These are phyloP conservation scores for Ophion obscuratus DNA, from an alignment of 2,888 invertebrate genomes.

Conservation along the genomic window DNA sequence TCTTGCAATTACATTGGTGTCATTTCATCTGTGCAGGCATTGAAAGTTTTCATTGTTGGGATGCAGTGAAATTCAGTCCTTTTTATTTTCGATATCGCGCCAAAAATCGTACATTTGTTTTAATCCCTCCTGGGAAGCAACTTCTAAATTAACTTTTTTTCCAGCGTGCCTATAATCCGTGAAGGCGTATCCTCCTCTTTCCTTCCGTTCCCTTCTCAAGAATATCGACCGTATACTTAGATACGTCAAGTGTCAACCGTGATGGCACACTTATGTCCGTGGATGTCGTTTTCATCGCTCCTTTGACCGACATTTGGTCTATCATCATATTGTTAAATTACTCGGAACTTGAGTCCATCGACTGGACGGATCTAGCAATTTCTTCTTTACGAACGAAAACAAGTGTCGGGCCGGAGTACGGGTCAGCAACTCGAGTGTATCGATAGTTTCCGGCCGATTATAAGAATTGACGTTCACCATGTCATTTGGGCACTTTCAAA, in stretches of 20 bases:
- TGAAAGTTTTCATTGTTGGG: no score
- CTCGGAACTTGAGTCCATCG: slow-evolving; percentile 26
- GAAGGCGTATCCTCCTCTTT: not conserved
- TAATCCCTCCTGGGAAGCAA: not conserved
- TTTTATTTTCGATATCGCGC: not conserved
- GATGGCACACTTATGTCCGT: not conserved
- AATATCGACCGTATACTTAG: not conserved
- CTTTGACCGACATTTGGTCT: slow-evolving; percentile 63
- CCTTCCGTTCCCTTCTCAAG: not conserved
- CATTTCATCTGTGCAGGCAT: no score
- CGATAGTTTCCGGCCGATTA: not conserved
- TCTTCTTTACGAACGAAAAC: slow-evolving; percentile 22
- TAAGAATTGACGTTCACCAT: not conserved
- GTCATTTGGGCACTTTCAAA: not conserved
- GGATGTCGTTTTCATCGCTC: slow-evolving; percentile 59
- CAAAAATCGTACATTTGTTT: not conserved
- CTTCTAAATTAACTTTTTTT: not conserved
- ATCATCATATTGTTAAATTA: slow-evolving; percentile 53
- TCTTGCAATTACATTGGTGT: no score
- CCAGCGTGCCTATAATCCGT: not conserved
- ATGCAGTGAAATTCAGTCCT: not conserved
- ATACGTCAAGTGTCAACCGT: not conserved
- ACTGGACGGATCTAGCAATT: slow-evolving; percentile 9
- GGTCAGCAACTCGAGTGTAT: slow-evolving; percentile 66
- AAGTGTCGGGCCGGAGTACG: slow-evolving; percentile 59